Evolutionary conservation across 2,113 vertebrate species (phyloP), one percentile per base, ranked within the genome.

Genomic region (Struthidea cinerea): DNA sequence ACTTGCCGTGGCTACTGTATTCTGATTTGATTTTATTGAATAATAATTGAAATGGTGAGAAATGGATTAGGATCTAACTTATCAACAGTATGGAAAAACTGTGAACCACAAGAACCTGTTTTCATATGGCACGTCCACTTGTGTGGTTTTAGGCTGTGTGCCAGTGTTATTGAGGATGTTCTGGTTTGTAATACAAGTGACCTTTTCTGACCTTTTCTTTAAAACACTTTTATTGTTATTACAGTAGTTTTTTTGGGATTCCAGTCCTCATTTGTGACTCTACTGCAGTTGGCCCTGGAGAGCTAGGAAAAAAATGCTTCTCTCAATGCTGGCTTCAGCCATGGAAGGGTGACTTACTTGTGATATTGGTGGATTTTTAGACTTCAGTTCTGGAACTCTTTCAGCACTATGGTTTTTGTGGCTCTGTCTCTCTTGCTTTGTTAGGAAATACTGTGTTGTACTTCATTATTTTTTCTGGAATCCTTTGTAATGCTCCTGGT

Each of bases 401-500:
- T 89, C 73, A 74, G 9, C 52, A 22, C 7, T 53, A 10, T 44
- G n/a, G 76, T 87, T 94, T 93, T 65, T 33, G 35, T 77, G 92
- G 49, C 37, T 75, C 76, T 88, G 84, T 93, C 49, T 84, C 18
- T 64, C 9, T 63, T 96, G 11, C 39, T 87, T 88, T 88, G 79
- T 88, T 65, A 93, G 89, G 76, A 96, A 96, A 44, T 76, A 39
- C 26, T 73, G 3, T 1, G 1, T 71, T 0, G 2, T 84, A 37
- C 33, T 84, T 75, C 11, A 28, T 94, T 83, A 50, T 94, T 93
- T 95, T 93, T 90, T 13, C 75, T 93, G 90, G 82, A 93, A 61
- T 93, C 32, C 13, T 42, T 73, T 92, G 32, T 68, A 92, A 22
- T 75, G 28, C 33, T 35, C 22, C 22, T 89, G 55, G 37, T 94